Evolutionary conservation across 2,113 vertebrate genomes (phyloP), one percentile per base, ranked within the genome.

Genomic region (Osmerus mordax): DNA sequence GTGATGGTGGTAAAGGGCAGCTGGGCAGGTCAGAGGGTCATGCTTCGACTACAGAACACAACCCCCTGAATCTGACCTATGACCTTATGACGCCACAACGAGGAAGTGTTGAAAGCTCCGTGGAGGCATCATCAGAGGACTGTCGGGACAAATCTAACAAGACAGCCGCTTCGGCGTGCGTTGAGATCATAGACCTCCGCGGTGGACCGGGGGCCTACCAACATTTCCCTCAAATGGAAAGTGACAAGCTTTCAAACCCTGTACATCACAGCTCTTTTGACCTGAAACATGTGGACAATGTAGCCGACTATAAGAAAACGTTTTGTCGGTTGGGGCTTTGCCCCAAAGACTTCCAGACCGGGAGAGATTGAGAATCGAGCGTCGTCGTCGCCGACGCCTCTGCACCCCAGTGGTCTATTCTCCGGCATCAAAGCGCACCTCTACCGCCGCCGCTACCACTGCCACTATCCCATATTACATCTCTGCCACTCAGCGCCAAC

Each of bases 381-480:
- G 28, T 63, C 63, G 70, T 77, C 83, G 64, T 54, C 79, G 69
- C 63, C 74, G 87, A 86, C 87, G 82, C 76, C 74, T 58, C 8
- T 55, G 82, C 76, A 28, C 28, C 32, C 64, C 81, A 83, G 83
- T 86, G 79, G 87, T 87, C 83, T 85, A 11, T 47, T 47, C 14
- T 64, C 65, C 55, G 16, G 75, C 75, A 78, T 78, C 77, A 66
- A 80, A 87, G 83, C 79, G 79, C 71, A 74, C 74, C 53, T 78
- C 71, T 29, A 71, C 76, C 59, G 78, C 70, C 52, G 75, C 80
- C 52, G 60, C 84, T 61, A 36, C 32, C 59, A 12, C 54, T 4
- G n/a, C 23, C 65, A 69, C 69, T 88, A 90, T 91, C 89, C 80
- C 70, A 77, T 84, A 88, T 90, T 88, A 89, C 86, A 91, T 91